Evolutionary conservation across 2,113 vertebrate species (phyloP), one percentile per base, ranked within the genome.

Genomic region (Melanostigma gelatinosum): DNA sequence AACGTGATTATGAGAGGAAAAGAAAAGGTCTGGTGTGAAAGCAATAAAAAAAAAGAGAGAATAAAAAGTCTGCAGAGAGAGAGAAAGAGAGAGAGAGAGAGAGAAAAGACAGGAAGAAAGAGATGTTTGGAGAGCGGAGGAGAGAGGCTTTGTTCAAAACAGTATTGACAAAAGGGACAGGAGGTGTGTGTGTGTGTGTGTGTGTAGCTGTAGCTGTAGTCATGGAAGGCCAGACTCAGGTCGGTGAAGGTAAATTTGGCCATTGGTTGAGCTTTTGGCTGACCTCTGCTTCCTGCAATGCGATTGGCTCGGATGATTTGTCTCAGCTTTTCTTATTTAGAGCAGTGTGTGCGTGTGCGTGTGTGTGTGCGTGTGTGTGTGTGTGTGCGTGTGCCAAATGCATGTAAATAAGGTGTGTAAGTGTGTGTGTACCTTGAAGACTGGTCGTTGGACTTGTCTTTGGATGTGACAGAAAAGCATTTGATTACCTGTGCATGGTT

Each of bases 121-220:
- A 32, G 42, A 74, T 32, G 74, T 63, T 34, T 72, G 48, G 75
- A 63, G 88, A 63, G 42, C 5, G 16, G 48, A 62, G 64, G 66
- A 42, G 65, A 75, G 50, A 82, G 66, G 85, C 80, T 93, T 93
- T 92, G 85, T 91, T 78, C 18, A n/a, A 27, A 65, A 73, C 52
- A 68, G 70, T 77, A 24, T 62, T 18, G 77, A 86, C 77, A 89
- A 86, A 88, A 72, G 74, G 84, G 71, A 78, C 67, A 68, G 52
- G 55, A 52, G 65, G 36, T 22, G 38, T 24, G 72, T 76, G 83
- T 75, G 65, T n/a, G n/a, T n/a, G n/a, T n/a, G n/a, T n/a, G n/a
- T n/a, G n/a, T n/a, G n/a, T n/a, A n/a, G n/a, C n/a, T n/a, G n/a
- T n/a, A n/a, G n/a, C n/a, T n/a, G n/a, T n/a, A n/a, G n/a, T n/a